Percentiles rank a stretch among this genome's conserved stretches.
These are phyloP conservation scores for Hirtodrosophila duncani DNA, from an alignment of 2,888 invertebrate genomes.

Conservation along the genomic window DNA sequence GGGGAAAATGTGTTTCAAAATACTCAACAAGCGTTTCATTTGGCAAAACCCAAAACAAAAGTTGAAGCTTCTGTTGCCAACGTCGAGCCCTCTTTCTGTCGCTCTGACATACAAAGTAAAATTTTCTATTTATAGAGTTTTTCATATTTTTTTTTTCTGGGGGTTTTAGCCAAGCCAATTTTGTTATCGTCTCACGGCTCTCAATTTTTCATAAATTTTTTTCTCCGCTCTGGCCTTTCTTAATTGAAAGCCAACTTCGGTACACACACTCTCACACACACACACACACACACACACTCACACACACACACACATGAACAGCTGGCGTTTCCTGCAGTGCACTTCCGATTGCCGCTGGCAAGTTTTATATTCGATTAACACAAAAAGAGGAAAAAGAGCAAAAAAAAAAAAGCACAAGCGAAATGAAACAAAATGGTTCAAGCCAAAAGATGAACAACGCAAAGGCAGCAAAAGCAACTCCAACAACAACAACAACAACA, in stretches of 20 bases:
- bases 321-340: slow-evolving; percentile 64
- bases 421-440: slow-evolving; percentile 17
- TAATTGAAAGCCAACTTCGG: slow-evolving; percentile 67
- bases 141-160: background rate
- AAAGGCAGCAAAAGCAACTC: too few species aligned
- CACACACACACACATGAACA: slow-evolving; percentile 42
- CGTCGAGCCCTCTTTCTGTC: too few species aligned
- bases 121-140: background rate
- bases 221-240: slow-evolving; percentile 30
- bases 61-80: too few species aligned
- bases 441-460: slow-evolving; percentile 18
- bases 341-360: slow-evolving; percentile 67
- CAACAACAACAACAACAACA: slow-evolving; percentile 14
- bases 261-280: slow-evolving; percentile 18
- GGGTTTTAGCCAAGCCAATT: slow-evolving; percentile 12
- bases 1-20: too few species aligned
- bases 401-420: slow-evolving; percentile 5
- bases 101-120: too few species aligned
- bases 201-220: slow-evolving; percentile 45
- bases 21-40: too few species aligned
- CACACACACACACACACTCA: slow-evolving; percentile 14
- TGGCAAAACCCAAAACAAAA: too few species aligned
- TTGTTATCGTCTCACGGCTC: slow-evolving; percentile 22
- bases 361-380: slow-evolving; percentile 69
- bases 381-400: slow-evolving; percentile 29